These are phyloP conservation scores for Odontocolon sp. DNA, from an alignment of 2,888 invertebrate genomes.

Conservation along the genomic window DNA sequence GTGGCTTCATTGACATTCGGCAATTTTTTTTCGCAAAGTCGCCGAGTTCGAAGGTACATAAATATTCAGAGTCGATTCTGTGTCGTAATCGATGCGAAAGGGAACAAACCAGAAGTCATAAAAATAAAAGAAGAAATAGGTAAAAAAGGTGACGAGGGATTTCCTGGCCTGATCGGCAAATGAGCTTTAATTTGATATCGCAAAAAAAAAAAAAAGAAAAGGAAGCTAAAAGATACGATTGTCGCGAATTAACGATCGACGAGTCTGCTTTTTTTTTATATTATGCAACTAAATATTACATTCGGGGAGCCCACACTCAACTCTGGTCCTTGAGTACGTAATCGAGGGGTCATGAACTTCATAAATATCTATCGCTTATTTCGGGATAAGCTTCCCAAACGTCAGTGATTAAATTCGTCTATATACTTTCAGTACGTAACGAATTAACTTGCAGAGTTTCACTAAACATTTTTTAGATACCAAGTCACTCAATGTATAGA, in stretches of 20 bases:
- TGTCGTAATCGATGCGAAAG: neutral
- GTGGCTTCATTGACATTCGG: neutral
- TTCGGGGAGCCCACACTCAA: too few species aligned
- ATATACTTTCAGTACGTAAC: neutral
- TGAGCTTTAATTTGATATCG: too few species aligned
- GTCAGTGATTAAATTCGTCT: neutral
- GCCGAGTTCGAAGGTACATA: neutral
- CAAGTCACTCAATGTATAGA: neutral
- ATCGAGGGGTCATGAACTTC: neutral
- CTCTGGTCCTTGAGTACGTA: too few species aligned
- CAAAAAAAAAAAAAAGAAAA: too few species aligned
- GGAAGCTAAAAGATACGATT: neutral
- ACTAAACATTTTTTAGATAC: neutral
- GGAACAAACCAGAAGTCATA: neutral
- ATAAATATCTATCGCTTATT: too few species aligned
- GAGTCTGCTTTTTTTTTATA: neutral
- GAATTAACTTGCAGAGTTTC: neutral
- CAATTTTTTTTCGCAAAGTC: neutral
- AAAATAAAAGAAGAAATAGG: neutral
- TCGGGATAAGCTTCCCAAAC: too few species aligned
- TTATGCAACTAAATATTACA: too few species aligned
- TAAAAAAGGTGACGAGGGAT: neutral
- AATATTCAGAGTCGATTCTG: slow-evolving; percentile 5
- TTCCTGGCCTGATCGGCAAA: neutral
- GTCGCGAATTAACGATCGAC: slow-evolving; percentile 1